phyloP scores from a whole-genome alignment of 1,140 invertebrate genomes.

The Ostrea denselamellosa region DNA sequence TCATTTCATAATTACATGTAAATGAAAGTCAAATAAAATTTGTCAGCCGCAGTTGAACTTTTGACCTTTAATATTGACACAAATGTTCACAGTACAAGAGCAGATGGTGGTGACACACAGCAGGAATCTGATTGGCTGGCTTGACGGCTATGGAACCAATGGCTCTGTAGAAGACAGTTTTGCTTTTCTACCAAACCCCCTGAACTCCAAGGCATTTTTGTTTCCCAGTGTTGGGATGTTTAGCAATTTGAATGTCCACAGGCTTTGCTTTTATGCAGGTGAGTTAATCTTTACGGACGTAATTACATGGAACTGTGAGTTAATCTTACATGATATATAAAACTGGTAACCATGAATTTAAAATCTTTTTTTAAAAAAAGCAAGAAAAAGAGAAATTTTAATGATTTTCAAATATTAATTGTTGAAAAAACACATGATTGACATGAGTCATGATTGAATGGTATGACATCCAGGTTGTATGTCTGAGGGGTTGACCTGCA shows the following conservation, averaged over 20 bases:
- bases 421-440: not conserved
- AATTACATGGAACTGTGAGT: not conserved
- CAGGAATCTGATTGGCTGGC: conserved; percentile 57
- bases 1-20: no score
- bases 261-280: conserved; percentile 67
- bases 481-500: no score
- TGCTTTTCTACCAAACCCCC: conserved; percentile 62
- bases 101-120: conserved; percentile 59
- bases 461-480: not conserved
- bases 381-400: no score
- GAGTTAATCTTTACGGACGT: not conserved
- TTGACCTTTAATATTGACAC: no score
- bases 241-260: conserved; percentile 64
- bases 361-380: no score
- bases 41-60: no score
- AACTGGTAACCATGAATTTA: not conserved
- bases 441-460: conserved; percentile 23
- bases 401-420: not conserved
- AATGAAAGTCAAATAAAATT: no score
- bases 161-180: conserved; percentile 55
- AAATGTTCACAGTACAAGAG: conserved; percentile 65
- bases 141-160: conserved; percentile 44
- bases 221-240: conserved; percentile 66
- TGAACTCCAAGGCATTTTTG: conserved; percentile 55
- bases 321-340: not conserved